phyloP scores from a whole-genome alignment of 1,140 invertebrate species.

The Wiebesia pumilae region DNA sequence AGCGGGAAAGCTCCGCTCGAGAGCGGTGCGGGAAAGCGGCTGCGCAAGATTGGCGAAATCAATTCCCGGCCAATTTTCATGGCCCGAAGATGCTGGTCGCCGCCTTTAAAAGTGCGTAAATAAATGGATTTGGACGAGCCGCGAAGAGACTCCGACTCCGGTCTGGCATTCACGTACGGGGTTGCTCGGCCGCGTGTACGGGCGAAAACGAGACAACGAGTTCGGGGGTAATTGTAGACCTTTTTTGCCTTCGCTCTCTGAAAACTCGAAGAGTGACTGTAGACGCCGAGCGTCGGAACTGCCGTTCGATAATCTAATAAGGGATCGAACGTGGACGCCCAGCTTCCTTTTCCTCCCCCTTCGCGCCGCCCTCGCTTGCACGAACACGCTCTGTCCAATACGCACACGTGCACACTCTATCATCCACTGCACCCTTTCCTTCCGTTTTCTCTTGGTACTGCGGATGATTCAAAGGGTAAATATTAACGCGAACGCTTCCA shows the following conservation, averaged over 20 bases:
- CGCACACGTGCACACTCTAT: not conserved
- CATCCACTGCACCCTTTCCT: not conserved
- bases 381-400: not conserved
- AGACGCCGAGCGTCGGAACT: slow-evolving; percentile 56
- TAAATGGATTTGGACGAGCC: slow-evolving; percentile 69
- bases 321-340: slow-evolving; percentile 51
- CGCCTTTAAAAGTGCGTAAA: slow-evolving; percentile 71
- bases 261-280: slow-evolving; percentile 59
- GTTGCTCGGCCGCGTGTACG: too few relatives aligned
- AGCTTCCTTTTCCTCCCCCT: not conserved
- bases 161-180: slow-evolving; percentile 40
- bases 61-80: slow-evolving; percentile 69
- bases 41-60: slow-evolving; percentile 64
- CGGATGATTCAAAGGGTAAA: slow-evolving; percentile 66
- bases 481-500: slow-evolving; percentile 62
- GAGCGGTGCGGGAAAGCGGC: slow-evolving; percentile 8
- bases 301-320: slow-evolving; percentile 74
- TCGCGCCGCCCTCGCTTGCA: slow-evolving; percentile 44
- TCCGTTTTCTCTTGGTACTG: slow-evolving; percentile 56
- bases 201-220: slow-evolving; percentile 68
- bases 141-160: slow-evolving; percentile 54
- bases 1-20: not conserved
- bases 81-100: not conserved
- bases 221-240: slow-evolving; percentile 60
- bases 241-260: slow-evolving; percentile 24